Evolutionary conservation across 2,797 vertebrate genomes (phyloP).

Genomic region (Gymnoscopelus microlampas): DNA sequence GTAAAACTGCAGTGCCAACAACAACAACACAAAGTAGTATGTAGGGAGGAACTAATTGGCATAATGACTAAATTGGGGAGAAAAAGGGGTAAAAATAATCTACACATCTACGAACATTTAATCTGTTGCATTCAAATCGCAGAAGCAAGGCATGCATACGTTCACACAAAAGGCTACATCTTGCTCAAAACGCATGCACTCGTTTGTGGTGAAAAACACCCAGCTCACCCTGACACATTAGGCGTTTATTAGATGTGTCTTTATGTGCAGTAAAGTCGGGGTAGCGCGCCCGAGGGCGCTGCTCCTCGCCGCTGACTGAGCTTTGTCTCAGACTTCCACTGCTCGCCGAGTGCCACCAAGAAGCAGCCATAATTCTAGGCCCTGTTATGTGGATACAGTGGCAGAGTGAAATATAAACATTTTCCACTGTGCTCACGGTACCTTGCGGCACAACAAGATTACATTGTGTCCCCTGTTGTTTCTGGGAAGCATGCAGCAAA

Average conservation of each 20-base stretch:
- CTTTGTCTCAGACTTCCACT: slow-evolving; percentile 42
- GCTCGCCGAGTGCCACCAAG: slow-evolving; percentile 44
- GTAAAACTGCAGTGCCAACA: too few relatives aligned
- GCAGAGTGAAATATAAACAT: slow-evolving; percentile 36
- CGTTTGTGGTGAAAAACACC: slow-evolving; percentile 59
- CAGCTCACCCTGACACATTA: slow-evolving; percentile 60
- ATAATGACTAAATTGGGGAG: too few relatives aligned
- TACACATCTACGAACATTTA: too few relatives aligned
- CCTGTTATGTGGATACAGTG: slow-evolving; percentile 54
- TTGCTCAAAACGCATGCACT: slow-evolving; percentile 9
- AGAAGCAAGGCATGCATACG: too few relatives aligned
- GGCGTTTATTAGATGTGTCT: slow-evolving; percentile 70
- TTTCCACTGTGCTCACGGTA: slow-evolving; percentile 17
- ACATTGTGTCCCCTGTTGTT: not conserved
- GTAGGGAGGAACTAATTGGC: too few relatives aligned
- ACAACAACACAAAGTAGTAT: too few relatives aligned
- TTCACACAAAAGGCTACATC: too few relatives aligned
- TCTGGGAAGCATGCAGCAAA: slow-evolving; percentile 7
- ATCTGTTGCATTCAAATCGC: too few relatives aligned
- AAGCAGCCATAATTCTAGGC: slow-evolving; percentile 63
- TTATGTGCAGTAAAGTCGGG: slow-evolving; percentile 67
- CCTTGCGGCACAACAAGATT: not conserved
- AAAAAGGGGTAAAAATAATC: too few relatives aligned
- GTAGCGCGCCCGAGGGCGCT: slow-evolving; percentile 8
- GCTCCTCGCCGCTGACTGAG: slow-evolving; percentile 13